These are phyloP conservation scores for Bos taurus DNA, from an alignment of 2,113 vertebrate genomes.

Conservation along the genomic window DNA sequence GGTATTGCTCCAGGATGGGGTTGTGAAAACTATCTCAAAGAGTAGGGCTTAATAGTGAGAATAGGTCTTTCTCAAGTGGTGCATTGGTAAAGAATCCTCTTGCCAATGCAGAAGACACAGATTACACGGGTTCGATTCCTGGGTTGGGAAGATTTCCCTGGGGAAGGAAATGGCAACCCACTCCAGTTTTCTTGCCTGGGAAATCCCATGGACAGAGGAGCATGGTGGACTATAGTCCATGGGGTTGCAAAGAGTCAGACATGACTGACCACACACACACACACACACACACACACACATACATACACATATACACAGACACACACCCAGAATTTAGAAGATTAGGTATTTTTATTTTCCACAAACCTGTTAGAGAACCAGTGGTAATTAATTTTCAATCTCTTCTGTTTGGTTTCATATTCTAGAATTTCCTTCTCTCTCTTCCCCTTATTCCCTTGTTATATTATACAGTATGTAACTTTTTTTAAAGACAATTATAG, in stretches of 20 bases:
- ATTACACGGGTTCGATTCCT: neutral
- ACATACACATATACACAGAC: neutral
- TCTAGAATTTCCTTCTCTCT: neutral
- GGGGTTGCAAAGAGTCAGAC: neutral
- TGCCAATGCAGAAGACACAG: neutral
- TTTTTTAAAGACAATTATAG: neutral
- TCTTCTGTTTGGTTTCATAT: neutral
- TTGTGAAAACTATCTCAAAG: neutral
- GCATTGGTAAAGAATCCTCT: neutral
- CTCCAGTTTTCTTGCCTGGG: neutral
- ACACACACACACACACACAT: too few species aligned
- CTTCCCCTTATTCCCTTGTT: neutral
- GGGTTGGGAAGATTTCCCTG: neutral
- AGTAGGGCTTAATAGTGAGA: neutral
- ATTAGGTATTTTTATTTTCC: neutral
- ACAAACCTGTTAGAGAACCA: neutral
- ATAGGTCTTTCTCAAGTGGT: neutral
- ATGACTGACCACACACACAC: neutral
- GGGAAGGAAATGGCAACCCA: neutral
- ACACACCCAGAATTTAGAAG: neutral
- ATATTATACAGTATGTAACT: neutral
- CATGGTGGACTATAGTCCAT: neutral
- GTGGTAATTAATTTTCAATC: neutral
- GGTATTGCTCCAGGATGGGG: neutral
- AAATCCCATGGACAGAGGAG: neutral